Conservation (phyloP, 2,888 invertebrate genomes). For the Cyclophora albipunctata region DNA sequence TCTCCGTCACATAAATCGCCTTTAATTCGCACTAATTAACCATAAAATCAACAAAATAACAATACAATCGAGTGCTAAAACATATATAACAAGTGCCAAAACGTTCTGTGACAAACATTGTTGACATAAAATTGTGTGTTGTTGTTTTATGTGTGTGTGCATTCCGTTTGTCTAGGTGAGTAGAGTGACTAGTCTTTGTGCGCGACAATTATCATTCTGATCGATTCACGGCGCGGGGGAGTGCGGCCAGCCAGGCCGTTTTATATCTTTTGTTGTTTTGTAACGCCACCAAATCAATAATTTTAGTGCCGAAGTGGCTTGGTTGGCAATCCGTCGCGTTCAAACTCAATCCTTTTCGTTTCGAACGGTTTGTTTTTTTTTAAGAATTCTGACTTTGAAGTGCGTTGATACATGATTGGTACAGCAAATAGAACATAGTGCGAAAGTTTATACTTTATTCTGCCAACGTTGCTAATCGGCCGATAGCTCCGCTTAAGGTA, state of each 20-base stretch:
- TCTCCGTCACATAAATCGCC: conserved; percentile 62
- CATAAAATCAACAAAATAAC: conserved; percentile 47
- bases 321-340: conserved; percentile 21
- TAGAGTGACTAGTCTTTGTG: conserved; percentile 66
- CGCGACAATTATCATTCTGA: conserved; percentile 74
- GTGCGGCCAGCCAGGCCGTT: conserved; percentile 60
- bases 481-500: neutral
- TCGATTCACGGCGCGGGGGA: conserved; percentile 70
- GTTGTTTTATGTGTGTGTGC: conserved; percentile 65
- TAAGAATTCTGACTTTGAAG: conserved; percentile 14
- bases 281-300: conserved; percentile 69
- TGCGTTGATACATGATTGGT: conserved; percentile 17
- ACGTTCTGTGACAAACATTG: conserved; percentile 35
- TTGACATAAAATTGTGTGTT: conserved; percentile 53
- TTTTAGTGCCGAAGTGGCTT: conserved; percentile 58
- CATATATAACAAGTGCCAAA: conserved; percentile 33
- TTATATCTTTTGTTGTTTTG: conserved; percentile 75
- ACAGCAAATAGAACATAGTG: conserved; percentile 1
- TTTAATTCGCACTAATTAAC: conserved; percentile 70
- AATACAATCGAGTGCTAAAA: conserved; percentile 37
- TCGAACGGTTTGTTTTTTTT: conserved; percentile 1
- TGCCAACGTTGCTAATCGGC: neutral
- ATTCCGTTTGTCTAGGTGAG: conserved; percentile 68
- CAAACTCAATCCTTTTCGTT: conserved; percentile 4
- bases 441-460: conserved; percentile 11